Percentiles rank a stretch among this genome's conserved stretches.
phyloP scores from a whole-genome alignment of 1,140 invertebrate species.

The Macrosteles quadrilineatus region DNA sequence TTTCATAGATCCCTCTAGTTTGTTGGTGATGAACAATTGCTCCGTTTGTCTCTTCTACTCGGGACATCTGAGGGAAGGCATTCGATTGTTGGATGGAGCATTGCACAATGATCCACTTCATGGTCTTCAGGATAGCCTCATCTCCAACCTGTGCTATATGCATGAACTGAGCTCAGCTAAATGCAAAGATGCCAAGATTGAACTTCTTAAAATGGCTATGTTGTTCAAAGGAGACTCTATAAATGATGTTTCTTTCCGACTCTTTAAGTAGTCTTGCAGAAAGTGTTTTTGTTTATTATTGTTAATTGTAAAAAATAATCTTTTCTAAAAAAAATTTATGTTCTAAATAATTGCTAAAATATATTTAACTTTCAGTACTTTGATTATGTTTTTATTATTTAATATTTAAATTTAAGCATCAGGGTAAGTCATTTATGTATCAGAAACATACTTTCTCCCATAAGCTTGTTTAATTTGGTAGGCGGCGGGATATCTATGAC shows the following conservation, averaged over 20 bases:
- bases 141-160: conserved; percentile 90
- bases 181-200: conserved; percentile 78
- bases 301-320: too few species aligned
- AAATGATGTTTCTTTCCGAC: conserved; percentile 60
- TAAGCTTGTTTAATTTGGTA: too few species aligned
- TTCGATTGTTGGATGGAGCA: conserved; percentile 77
- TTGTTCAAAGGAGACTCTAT: conserved; percentile 81
- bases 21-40: conserved; percentile 89
- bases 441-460: too few species aligned
- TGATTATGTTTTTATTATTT: too few species aligned
- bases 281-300: too few species aligned
- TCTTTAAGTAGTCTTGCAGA: neutral
- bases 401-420: too few species aligned
- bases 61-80: conserved; percentile 82
- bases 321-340: too few species aligned
- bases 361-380: too few species aligned
- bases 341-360: too few species aligned
- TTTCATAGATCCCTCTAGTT: conserved; percentile 78
- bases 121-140: conserved; percentile 80
- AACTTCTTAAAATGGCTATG: conserved; percentile 75
- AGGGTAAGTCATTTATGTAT: too few species aligned
- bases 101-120: conserved; percentile 77
- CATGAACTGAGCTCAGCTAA: conserved; percentile 88
- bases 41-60: conserved; percentile 89
- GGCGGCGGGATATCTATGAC: too few species aligned